phyloP scores from a whole-genome alignment of 2,113 vertebrate species.

The Benitochromis conjunctus region DNA sequence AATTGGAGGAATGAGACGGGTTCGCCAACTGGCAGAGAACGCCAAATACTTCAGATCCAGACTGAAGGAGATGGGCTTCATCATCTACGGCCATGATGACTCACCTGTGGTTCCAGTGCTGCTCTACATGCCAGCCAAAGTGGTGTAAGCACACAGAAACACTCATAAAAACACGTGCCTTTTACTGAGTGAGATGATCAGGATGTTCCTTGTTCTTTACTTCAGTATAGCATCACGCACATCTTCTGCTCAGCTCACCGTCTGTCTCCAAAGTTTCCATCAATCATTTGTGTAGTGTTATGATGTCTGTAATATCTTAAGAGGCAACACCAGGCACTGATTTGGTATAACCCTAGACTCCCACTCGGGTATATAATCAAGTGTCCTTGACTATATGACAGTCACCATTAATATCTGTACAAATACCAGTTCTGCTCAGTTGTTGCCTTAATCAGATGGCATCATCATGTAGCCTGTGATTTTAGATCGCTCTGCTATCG shows the following conservation, averaged over 20 bases:
- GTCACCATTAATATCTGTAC: background rate
- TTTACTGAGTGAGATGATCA: background rate
- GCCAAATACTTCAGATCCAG: conserved; percentile 85
- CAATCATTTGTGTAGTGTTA: conserved; percentile 25
- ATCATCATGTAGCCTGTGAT: background rate
- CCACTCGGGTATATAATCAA: conserved; percentile 35
- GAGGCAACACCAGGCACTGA: conserved; percentile 20
- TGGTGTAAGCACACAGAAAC: conserved; percentile 79
- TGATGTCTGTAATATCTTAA: conserved; percentile 32
- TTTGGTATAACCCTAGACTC: background rate
- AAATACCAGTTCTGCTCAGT: background rate
- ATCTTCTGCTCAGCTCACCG: conserved; percentile 1
- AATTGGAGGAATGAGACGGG: conserved; percentile 78
- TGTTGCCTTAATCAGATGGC: background rate
- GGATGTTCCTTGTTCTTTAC: background rate
- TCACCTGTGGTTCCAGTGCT: conserved; percentile 89
- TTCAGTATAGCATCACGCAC: background rate
- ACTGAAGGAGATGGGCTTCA: conserved; percentile 88
- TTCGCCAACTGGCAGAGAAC: conserved; percentile 82
- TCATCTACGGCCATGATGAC: conserved; percentile 86
- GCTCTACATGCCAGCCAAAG: conserved; percentile 91
- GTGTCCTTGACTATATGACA: conserved; percentile 11
- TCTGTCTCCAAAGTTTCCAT: conserved; percentile 40
- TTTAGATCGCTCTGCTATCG: background rate
- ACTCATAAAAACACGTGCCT: background rate